Base-by-base conservation (phyloP, 2,888 invertebrate species). In the Cephus runcator region DNA sequence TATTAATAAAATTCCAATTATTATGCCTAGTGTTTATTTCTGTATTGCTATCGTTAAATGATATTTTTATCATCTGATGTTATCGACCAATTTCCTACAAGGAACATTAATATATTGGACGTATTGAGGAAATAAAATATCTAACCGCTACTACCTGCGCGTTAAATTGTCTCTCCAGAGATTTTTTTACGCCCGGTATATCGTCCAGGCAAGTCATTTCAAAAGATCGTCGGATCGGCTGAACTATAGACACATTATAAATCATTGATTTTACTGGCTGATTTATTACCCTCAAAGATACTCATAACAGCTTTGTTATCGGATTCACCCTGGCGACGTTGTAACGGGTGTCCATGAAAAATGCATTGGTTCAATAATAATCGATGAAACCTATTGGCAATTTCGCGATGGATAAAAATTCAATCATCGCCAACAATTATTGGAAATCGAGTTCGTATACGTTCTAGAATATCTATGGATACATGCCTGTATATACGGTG, bases 251-350 rank as follows among this genome's bases (percentile, higher is more conserved):
- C 12, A 34, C 71, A 33, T 9, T 71, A 71, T 71, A 31, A 69
- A 69, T 71, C 71, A 33, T 71, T 34, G 12, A 71, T 71, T 71
- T 12, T 71, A 34, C 9, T 2, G 71, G 31, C 71, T 71, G 4
- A 31, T 71, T 71, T 71, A 71, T 71, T 31, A 71, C 71, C 71
- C 33, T 33, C 71, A 12, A 71, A 71, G 33, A 23, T 6, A 34
- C 34, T 71, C 71, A 9, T 71, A 71, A 33, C 71, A 31, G 71
- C 71, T 71, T 71, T 71, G 71, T 71, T 71, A 23, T 31, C 71
- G 31, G 4, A 33, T 33, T 69, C 69, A 6, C 15, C 56, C 56
- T 23, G 56, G 56, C 2, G 56, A 31, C 71, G 12, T 34, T 31
- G 9, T 31, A 71, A 15, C 2, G 71, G 71, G 71, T 71, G 71